These are phyloP conservation scores for Drosophila cardini DNA, from an alignment of 1,140 invertebrate species.

Conservation along the genomic window DNA sequence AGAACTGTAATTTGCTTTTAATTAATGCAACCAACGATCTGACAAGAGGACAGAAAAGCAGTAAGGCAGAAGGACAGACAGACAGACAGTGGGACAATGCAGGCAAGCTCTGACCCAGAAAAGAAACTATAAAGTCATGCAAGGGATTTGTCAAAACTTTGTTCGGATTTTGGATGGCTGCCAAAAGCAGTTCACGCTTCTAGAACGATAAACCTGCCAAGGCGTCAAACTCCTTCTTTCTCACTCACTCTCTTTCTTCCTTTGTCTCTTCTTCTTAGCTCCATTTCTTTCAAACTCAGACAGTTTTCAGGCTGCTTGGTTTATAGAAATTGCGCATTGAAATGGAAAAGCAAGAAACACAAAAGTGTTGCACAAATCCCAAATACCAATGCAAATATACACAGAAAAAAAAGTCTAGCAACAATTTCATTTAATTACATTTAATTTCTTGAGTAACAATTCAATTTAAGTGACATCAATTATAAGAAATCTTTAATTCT, in stretches of 20 bases:
- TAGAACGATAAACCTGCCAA: slow-evolving; percentile 40
- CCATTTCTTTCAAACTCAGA: neutral
- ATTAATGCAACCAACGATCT: slow-evolving; percentile 64
- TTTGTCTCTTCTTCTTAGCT: neutral
- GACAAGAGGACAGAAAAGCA: slow-evolving; percentile 5
- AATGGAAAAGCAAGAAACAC: slow-evolving; percentile 26
- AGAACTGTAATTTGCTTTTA: slow-evolving; percentile 74
- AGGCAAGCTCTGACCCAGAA: slow-evolving; percentile 6
- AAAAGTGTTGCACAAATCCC: neutral
- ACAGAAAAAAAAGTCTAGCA: neutral
- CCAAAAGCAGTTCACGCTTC: slow-evolving; percentile 31
- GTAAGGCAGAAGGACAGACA: no score
- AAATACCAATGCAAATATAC: neutral
- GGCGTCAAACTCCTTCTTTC: slow-evolving; percentile 20
- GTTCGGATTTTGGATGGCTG: slow-evolving; percentile 27
- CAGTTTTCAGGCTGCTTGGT: slow-evolving; percentile 3
- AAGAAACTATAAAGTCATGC: slow-evolving; percentile 4
- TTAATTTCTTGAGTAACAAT: no score
- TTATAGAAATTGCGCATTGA: slow-evolving; percentile 33
- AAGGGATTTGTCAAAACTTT: slow-evolving; percentile 32
- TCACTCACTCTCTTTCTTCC: no score
- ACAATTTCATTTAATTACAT: no score
- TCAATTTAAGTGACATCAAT: no score
- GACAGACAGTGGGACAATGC: slow-evolving; percentile 1
- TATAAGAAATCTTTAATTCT: no score